phyloP scores from a whole-genome alignment of 2,797 vertebrate species.

The Podarcis siculus region DNA sequence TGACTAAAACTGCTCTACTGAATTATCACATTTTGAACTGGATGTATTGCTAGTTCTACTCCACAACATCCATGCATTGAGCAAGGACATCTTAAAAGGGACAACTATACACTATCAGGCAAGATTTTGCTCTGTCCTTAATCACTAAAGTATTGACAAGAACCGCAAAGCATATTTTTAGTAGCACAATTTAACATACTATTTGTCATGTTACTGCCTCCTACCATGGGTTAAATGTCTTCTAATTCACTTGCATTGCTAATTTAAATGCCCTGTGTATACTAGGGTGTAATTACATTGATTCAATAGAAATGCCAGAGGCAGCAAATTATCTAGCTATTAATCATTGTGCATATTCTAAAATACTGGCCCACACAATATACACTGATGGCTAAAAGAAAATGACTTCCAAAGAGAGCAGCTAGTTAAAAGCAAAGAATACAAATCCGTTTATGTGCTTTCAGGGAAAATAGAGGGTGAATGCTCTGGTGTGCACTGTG shows the following conservation, averaged over 20 bases:
- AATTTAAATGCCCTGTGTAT: neutral
- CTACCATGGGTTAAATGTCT: constrained; percentile 21
- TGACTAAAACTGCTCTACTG: too few species aligned
- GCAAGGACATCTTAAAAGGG: too few species aligned
- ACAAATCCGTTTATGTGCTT: neutral
- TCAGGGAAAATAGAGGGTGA: neutral
- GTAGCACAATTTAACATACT: neutral
- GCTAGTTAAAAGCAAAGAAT: neutral
- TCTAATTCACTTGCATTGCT: neutral
- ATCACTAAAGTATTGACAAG: too few species aligned
- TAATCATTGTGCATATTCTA: neutral
- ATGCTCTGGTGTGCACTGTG: neutral
- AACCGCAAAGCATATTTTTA: neutral
- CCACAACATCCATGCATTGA: too few species aligned
- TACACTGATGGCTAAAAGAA: neutral
- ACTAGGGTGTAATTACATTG: neutral
- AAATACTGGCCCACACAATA: constrained; percentile 15
- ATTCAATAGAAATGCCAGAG: constrained; percentile 22
- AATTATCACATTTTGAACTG: too few species aligned
- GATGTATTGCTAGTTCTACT: too few species aligned
- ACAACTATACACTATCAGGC: too few species aligned
- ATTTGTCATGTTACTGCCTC: neutral
- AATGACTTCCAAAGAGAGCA: neutral
- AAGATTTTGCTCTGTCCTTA: too few species aligned
- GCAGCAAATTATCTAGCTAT: constrained; percentile 20